Conservation (phyloP, 2,888 invertebrate species). For the Plebejus argus region DNA sequence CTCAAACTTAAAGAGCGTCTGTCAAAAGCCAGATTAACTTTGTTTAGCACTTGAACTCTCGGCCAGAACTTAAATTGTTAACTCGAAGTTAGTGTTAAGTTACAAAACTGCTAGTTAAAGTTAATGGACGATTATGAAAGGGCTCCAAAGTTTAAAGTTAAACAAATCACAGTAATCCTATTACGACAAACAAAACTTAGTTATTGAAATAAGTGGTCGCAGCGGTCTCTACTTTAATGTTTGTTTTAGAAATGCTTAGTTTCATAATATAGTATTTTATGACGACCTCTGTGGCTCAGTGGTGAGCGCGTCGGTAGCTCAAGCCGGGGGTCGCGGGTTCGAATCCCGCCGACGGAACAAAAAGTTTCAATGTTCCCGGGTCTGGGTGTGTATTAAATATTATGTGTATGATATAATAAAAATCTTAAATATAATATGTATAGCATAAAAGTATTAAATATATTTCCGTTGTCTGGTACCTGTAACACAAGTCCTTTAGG, state of each 20-base stretch:
- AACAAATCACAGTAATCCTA: constrained; percentile 18
- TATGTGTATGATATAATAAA: too few species aligned
- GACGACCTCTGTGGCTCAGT: too few species aligned
- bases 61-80: constrained; percentile 19
- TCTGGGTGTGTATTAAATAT: too few species aligned
- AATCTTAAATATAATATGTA: too few species aligned
- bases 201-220: constrained; percentile 19
- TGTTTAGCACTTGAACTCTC: constrained; percentile 19
- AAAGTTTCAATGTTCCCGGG: too few species aligned
- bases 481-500: too few species aligned
- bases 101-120: constrained; percentile 19
- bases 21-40: constrained; percentile 18
- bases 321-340: too few species aligned
- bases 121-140: constrained; percentile 8
- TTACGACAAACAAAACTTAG: constrained; percentile 27
- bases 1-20: not conserved
- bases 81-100: constrained; percentile 12
- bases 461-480: too few species aligned
- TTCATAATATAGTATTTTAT: not conserved
- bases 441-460: too few species aligned
- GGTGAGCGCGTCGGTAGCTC: too few species aligned
- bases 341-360: too few species aligned
- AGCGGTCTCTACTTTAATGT: not conserved
- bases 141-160: constrained; percentile 6
- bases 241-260: not conserved